These are phyloP conservation scores for Alviniconcha strummeri DNA, from an alignment of 2,888 invertebrate genomes.

Conservation along the genomic window DNA sequence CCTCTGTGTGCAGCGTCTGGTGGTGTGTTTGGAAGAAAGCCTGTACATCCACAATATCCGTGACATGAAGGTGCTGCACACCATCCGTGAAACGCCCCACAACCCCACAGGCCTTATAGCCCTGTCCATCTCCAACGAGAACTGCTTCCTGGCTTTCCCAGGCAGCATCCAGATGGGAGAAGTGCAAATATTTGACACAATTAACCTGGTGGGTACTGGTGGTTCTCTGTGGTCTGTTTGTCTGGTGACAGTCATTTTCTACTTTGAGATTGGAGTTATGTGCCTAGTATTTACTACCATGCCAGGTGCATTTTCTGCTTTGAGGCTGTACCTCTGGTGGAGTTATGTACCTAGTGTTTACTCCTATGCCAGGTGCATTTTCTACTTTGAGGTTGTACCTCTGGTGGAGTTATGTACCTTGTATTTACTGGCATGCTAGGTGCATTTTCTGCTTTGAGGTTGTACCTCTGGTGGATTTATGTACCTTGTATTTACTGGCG, in stretches of 20 bases:
- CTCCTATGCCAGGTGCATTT: too few relatives aligned
- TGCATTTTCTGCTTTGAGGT: too few relatives aligned
- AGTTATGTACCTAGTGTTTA: too few relatives aligned
- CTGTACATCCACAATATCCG: slow-evolving; percentile 98
- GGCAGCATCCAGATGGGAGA: slow-evolving; percentile 95
- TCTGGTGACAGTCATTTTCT: not conserved
- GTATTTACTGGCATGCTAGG: too few relatives aligned
- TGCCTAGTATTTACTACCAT: not conserved
- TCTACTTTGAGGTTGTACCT: too few relatives aligned
- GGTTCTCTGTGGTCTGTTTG: not conserved
- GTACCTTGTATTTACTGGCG: too few relatives aligned
- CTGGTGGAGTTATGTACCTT: too few relatives aligned
- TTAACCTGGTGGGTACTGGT: slow-evolving; percentile 82
- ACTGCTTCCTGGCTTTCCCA: slow-evolving; percentile 96
- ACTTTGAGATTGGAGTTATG: not conserved
- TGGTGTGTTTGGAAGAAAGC: slow-evolving; percentile 97
- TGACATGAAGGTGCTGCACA: slow-evolving; percentile 98
- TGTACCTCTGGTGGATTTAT: too few relatives aligned
- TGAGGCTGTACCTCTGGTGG: too few relatives aligned
- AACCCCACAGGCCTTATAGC: slow-evolving; percentile 95
- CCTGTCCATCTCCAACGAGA: slow-evolving; percentile 90
- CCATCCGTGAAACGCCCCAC: slow-evolving; percentile 97
- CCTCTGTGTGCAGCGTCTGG: slow-evolving; percentile 82
- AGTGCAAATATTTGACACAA: slow-evolving; percentile 95
- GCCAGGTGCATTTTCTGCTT: too few relatives aligned